Evolutionary conservation across 2,888 invertebrate genomes (phyloP).

Genomic region (Drosophila nigricruria): DNA sequence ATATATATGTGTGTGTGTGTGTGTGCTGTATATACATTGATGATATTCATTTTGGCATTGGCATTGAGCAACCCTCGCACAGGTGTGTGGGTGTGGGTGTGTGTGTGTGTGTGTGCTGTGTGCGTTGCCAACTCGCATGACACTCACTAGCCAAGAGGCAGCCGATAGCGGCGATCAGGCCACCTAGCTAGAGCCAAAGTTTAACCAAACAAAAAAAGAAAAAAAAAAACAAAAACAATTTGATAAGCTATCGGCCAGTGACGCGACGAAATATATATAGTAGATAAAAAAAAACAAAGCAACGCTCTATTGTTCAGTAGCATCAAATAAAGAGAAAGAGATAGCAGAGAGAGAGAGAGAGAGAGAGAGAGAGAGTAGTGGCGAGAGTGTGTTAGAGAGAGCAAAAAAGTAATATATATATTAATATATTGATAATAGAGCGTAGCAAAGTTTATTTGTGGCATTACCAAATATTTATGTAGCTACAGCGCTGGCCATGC

Average conservation of each 20-base stretch:
- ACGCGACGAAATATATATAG: slow-evolving; percentile 13
- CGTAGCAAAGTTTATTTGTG: slow-evolving; percentile 59
- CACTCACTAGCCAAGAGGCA: neutral
- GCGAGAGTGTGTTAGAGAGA: too few species aligned
- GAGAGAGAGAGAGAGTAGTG: neutral
- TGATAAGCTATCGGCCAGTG: slow-evolving; percentile 54
- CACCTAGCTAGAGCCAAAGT: slow-evolving; percentile 39
- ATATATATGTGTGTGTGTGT: neutral
- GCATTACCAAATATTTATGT: slow-evolving; percentile 47
- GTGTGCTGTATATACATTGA: neutral
- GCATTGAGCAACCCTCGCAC: slow-evolving; percentile 7
- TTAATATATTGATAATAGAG: slow-evolving; percentile 4
- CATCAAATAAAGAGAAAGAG: neutral
- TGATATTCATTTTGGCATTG: neutral
- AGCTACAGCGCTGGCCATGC: too few species aligned
- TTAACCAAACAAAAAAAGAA: slow-evolving; percentile 12
- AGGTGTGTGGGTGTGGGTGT: neutral
- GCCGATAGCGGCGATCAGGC: slow-evolving; percentile 40
- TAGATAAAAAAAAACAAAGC: neutral
- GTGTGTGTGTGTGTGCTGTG: neutral
- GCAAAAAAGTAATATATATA: slow-evolving; percentile 13
- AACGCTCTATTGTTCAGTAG: slow-evolving; percentile 1
- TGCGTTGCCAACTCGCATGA: neutral
- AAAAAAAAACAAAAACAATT: neutral
- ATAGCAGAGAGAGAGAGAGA: neutral